Base-by-base conservation (phyloP, 2,797 vertebrate species). In the Okamejei kenojei region DNA sequence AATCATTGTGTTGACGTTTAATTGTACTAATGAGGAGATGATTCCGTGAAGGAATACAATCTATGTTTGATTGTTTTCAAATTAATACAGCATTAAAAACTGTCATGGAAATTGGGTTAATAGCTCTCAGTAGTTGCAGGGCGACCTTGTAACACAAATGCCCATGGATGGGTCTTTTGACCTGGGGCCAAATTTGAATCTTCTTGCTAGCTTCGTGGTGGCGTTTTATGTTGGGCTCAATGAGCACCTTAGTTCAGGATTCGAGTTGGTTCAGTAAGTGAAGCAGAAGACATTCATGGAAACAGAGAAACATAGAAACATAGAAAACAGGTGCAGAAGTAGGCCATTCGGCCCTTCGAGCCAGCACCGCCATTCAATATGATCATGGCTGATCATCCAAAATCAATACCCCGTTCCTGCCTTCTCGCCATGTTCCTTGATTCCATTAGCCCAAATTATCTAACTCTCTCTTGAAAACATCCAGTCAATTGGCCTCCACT, bases 91-190 rank as follows among this genome's bases (percentile, higher is more conserved):
- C 93, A 94, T 94, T 94, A 94, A 94, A 94, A 97, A 97, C 96
- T 97, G 96, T 95, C 95, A 94, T 95, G 96, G 96, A 96, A 98
- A 98, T 97, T 96, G 96, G 95, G 96, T 97, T 98, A 98, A 98
- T 97, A 97, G 96, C 94, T 96, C 94, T 95, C 94, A 96, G 95
- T 94, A 95, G 95, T 95, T 95, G 94, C 95, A 95, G 95, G 95
- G 94, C 94, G 96, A 94, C 93, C 94, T 94, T 94, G 94, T 96
- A 95, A 97, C 95, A 95, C 96, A 97, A 97, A 97, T 96, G 95
- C 93, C 95, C 95, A 94, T 32, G 93, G 97, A 97, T 97, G 97
- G 97, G 96, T 97, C 94, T 7, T 95, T 94, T 95, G 68, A 96
- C 96, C 96, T 93, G 93, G 93, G 97, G 97, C 96, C 94, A 92